Conservation (phyloP, 1,140 invertebrate genomes). For the Drosophila yakuba region DNA sequence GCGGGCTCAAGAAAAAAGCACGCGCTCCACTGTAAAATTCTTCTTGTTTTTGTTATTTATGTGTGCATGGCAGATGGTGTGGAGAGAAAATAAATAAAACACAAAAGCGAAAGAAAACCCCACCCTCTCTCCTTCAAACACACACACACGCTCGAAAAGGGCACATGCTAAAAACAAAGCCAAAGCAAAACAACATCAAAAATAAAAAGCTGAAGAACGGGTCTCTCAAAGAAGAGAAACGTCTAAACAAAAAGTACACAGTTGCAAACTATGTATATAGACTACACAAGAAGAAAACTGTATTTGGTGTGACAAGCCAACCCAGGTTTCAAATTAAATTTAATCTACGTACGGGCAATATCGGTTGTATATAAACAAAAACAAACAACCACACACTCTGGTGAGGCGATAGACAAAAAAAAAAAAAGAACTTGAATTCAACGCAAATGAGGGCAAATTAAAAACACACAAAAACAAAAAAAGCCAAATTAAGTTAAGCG, state of each 20-base stretch:
- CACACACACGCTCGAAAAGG: constrained; percentile 38
- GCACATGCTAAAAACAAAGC: constrained; percentile 77
- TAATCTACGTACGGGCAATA: neutral
- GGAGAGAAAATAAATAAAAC: constrained; percentile 29
- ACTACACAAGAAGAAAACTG: neutral
- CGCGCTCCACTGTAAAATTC: constrained; percentile 38
- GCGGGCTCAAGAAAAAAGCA: constrained; percentile 41
- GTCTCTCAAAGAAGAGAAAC: constrained; percentile 10
- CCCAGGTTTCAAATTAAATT: too few relatives aligned
- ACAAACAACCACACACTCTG: neutral
- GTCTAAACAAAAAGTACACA: neutral
- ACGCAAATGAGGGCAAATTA: neutral
- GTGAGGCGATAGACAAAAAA: neutral
- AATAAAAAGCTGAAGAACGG: constrained; percentile 51
- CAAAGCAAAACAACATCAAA: constrained; percentile 57
- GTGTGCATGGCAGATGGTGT: constrained; percentile 46
- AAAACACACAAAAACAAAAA: neutral
- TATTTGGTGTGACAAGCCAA: neutral
- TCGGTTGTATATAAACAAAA: neutral
- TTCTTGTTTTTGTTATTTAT: constrained; percentile 37
- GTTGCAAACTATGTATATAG: neutral
- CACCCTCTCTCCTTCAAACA: constrained; percentile 34
- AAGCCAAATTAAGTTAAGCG: neutral
- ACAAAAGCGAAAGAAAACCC: constrained; percentile 34
- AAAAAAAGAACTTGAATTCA: neutral